Evolutionary conservation across 1,140 invertebrate species (phyloP).

Genomic region (Pseudomyrmex flavicornis): DNA sequence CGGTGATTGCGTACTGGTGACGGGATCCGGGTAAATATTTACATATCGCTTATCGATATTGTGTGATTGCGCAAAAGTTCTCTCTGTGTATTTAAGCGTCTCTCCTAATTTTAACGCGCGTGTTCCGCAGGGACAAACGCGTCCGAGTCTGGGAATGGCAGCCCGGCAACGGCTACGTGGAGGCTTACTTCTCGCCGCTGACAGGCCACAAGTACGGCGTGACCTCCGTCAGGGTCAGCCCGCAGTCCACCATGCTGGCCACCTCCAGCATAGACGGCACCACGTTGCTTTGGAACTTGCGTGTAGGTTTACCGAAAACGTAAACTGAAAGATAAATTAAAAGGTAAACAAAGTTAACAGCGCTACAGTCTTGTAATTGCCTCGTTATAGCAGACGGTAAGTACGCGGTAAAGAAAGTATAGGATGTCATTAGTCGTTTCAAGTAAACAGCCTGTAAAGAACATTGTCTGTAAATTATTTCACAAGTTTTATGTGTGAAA

Average conservation of each 20-base stretch:
- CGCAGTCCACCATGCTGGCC: conserved; percentile 89
- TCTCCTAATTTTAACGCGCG: conserved; percentile 21
- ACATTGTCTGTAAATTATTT: neutral
- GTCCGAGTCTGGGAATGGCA: conserved; percentile 88
- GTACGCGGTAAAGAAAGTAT: conserved; percentile 18
- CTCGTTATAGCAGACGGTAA: neutral
- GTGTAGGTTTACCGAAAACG: conserved; percentile 67
- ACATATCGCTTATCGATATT: conserved; percentile 31
- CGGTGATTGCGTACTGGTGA: conserved; percentile 86
- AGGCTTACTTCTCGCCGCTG: conserved; percentile 87
- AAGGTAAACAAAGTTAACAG: neutral
- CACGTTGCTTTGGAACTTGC: conserved; percentile 89
- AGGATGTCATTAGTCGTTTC: neutral
- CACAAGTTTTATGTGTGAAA: neutral
- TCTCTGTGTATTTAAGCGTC: neutral
- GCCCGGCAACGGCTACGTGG: conserved; percentile 85
- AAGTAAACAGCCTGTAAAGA: neutral
- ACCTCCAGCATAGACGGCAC: conserved; percentile 91
- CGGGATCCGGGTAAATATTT: conserved; percentile 87
- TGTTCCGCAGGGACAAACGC: conserved; percentile 87
- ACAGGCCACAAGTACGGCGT: conserved; percentile 89
- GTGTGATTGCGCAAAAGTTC: neutral
- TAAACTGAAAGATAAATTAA: neutral
- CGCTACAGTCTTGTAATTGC: neutral
- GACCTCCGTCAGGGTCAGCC: conserved; percentile 89